phyloP scores from a whole-genome alignment of 2,797 vertebrate species.

The Pangasius macronema region DNA sequence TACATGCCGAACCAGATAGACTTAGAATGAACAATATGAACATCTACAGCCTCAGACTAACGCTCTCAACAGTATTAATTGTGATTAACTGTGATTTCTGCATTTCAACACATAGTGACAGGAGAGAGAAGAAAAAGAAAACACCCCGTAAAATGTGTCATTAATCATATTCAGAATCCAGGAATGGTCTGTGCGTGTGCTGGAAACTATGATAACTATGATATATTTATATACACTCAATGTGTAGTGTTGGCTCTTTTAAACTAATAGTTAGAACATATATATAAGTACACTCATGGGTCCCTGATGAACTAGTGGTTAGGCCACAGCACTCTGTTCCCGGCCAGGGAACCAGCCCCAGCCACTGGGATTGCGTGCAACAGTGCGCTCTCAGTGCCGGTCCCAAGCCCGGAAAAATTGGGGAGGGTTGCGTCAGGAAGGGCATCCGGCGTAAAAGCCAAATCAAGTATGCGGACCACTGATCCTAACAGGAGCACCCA shows the following conservation, averaged over 20 bases:
- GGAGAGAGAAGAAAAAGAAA: background rate
- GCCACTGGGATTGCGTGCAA: no score
- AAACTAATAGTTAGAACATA: background rate
- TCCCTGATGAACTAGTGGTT: no score
- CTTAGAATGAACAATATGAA: background rate
- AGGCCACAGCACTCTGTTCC: no score
- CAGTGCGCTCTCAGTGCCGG: no score
- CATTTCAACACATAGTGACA: background rate
- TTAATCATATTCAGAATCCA: background rate
- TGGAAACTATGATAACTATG: background rate
- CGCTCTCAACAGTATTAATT: background rate
- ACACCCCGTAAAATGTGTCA: background rate
- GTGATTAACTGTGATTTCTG: background rate
- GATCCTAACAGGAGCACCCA: no score
- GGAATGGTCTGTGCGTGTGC: background rate
- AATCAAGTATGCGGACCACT: no score
- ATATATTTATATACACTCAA: background rate
- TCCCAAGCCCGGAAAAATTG: no score
- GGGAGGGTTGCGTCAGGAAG: no score
- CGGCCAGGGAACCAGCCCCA: no score
- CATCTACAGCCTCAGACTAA: conserved; percentile 5
- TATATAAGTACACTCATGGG: background rate
- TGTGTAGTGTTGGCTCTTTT: background rate
- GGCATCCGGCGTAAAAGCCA: no score
- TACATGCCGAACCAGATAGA: background rate